Percentiles rank a stretch among this genome's conserved stretches.
These are phyloP conservation scores for Listronotus bonariensis DNA, from an alignment of 1,140 invertebrate genomes.

Conservation along the genomic window DNA sequence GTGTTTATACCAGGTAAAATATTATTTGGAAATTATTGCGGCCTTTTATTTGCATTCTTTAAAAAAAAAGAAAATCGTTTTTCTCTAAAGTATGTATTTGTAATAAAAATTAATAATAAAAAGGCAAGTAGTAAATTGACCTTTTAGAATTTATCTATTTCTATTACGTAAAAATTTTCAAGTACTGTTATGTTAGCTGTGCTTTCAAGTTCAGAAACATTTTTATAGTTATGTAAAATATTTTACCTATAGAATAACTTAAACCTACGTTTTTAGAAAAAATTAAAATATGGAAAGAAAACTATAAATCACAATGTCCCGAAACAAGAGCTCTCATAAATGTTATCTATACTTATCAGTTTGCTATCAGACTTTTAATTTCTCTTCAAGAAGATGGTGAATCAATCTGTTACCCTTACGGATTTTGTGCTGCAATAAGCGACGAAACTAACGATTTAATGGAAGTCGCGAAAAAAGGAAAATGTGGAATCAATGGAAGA, in stretches of 20 bases:
- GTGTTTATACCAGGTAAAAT: no score
- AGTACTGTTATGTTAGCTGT: background rate
- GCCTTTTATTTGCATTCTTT: no score
- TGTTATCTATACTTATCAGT: conserved; percentile 15
- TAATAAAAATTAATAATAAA: background rate
- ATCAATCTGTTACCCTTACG: conserved; percentile 35
- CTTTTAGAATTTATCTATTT: background rate
- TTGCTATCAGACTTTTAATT: conserved; percentile 34
- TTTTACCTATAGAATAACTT: no score
- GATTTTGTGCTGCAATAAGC: conserved; percentile 16
- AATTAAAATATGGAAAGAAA: conserved; percentile 39
- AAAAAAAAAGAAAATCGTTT: no score
- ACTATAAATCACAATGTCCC: conserved; percentile 15
- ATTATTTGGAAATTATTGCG: no score
- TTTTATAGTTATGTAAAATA: no score
- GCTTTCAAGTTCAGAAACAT: no score
- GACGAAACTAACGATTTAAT: conserved; percentile 21
- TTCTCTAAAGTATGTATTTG: no score
- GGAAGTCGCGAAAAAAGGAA: conserved; percentile 29
- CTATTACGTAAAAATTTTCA: background rate
- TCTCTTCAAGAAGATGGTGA: conserved; percentile 35
- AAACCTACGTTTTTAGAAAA: conserved; percentile 16
- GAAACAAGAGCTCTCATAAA: conserved; percentile 25
- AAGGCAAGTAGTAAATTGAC: background rate
- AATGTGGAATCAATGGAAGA: conserved; percentile 15